Evolutionary conservation across 2,888 invertebrate genomes (phyloP).

Genomic region (Himalopsyche japonica): DNA sequence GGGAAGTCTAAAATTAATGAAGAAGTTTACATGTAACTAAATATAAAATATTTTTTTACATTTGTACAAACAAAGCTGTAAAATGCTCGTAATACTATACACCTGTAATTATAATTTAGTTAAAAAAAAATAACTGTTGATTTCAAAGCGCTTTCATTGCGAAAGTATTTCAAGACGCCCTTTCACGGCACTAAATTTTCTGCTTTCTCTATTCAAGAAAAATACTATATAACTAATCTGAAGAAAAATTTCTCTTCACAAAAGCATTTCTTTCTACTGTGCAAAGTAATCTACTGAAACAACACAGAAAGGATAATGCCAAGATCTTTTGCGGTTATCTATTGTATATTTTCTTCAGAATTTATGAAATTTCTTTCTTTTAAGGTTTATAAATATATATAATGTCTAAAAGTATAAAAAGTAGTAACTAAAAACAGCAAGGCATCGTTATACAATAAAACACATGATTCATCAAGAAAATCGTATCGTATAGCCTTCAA

Average conservation of each 20-base stretch:
- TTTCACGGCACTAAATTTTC: not conserved
- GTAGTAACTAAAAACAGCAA: too few relatives aligned
- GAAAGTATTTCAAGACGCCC: not conserved
- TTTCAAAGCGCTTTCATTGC: not conserved
- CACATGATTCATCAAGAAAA: too few relatives aligned
- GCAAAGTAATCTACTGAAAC: constrained; percentile 24
- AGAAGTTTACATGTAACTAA: too few relatives aligned
- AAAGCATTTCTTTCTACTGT: not conserved
- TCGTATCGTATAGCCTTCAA: too few relatives aligned
- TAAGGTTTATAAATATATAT: not conserved
- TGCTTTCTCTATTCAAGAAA: not conserved
- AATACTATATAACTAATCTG: not conserved
- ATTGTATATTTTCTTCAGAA: not conserved
- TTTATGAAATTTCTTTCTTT: not conserved
- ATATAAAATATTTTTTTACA: too few relatives aligned
- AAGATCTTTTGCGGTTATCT: not conserved
- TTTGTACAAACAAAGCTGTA: too few relatives aligned
- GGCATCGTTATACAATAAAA: too few relatives aligned
- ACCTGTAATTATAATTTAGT: too few relatives aligned
- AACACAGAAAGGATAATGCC: constrained; percentile 10
- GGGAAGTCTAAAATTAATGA: too few relatives aligned
- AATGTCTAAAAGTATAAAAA: too few relatives aligned
- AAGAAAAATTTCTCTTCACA: not conserved
- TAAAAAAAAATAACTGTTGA: not conserved
- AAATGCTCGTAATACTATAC: too few relatives aligned